A percentile compares a stretch with the other conserved stretches of the same genome.
Evolutionary conservation across 2,113 vertebrate genomes (phyloP).

Genomic region (Myrmecophaga tridactyla): DNA sequence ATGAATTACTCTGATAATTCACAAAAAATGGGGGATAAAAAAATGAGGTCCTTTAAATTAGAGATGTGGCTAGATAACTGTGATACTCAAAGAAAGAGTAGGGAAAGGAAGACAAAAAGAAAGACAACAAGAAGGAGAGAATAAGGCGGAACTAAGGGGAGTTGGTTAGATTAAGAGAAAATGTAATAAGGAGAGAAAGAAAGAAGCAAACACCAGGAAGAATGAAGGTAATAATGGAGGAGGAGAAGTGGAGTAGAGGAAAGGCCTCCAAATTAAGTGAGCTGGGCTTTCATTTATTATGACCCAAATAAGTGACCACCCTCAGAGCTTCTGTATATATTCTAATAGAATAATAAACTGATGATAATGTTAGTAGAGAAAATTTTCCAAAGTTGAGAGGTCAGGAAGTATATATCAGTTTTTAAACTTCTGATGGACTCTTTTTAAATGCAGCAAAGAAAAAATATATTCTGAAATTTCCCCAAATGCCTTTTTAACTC

Average conservation of each 20-base stretch:
- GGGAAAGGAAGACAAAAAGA: not conserved
- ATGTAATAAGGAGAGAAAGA: not conserved
- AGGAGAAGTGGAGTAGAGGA: not conserved
- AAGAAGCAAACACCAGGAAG: not conserved
- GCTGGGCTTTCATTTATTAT: not conserved
- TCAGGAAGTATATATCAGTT: conserved; percentile 19
- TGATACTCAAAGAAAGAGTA: not conserved
- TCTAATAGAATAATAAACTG: not conserved
- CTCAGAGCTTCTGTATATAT: not conserved
- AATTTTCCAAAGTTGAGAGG: not conserved
- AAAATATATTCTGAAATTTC: conserved; percentile 20
- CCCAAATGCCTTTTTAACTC: conserved; percentile 13
- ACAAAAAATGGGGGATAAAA: not conserved
- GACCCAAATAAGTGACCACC: not conserved
- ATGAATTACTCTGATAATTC: not conserved
- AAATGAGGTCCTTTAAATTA: not conserved
- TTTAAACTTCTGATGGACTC: conserved; percentile 4
- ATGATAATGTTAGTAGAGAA: not conserved
- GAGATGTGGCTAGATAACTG: not conserved
- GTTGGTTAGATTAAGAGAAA: not conserved
- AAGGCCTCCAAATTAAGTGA: not conserved
- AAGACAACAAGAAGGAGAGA: not conserved
- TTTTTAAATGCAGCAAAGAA: conserved; percentile 39
- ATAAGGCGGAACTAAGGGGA: not conserved
- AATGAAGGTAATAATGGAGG: not conserved